Base-by-base conservation (phyloP, 2,888 invertebrate species). In the Petrophora chlorosata region DNA sequence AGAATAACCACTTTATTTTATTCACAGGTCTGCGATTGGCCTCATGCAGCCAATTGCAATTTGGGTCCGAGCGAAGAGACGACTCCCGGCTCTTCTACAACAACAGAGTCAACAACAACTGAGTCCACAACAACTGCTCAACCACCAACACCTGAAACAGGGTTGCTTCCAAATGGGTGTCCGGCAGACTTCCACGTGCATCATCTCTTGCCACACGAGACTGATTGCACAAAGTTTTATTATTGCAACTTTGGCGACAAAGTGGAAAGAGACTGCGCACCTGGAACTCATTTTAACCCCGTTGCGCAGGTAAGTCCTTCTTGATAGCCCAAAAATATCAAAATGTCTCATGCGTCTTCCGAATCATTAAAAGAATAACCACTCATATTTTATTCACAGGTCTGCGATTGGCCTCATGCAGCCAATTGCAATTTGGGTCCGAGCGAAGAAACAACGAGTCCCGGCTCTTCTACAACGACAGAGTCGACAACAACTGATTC, bases 161-260 rank as follows among this genome's bases (percentile, higher is more conserved):
- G 14, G n/a, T 43, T 23, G 3, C 56, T 69, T 0, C 71, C 73
- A 0, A 75, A 75, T 38, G 76, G 74, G 0, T 82, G 82, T 33
- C 79, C 79, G 0, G 51, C 15, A 2, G 65, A 73, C 12, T 66
- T 62, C 34, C 45, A 59, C 15, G 28, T 65, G 0, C 61, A 70
- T 5, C 55, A 48, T 4, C 34, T 78, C 10, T 53, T 85, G 3
- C 76, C 82, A 0, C 81, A 85, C 15, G 75, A 76, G 23, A 39
- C 9, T 9, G 46, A 41, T n/a, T 41, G 41, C 8, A 15, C 43
- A 2, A 76, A 76, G 45, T 85, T 67, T 45, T 81, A 82, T 48
- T 65, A 70, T 8, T 85, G 85, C 46, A 67, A 64, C 9, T 64
- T 72, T 36, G 83, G 85, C 0, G 15, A 51, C 0, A 69, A 61